Evolutionary conservation across 2,888 invertebrate genomes (phyloP).

Genomic region (Atethmia centrago): DNA sequence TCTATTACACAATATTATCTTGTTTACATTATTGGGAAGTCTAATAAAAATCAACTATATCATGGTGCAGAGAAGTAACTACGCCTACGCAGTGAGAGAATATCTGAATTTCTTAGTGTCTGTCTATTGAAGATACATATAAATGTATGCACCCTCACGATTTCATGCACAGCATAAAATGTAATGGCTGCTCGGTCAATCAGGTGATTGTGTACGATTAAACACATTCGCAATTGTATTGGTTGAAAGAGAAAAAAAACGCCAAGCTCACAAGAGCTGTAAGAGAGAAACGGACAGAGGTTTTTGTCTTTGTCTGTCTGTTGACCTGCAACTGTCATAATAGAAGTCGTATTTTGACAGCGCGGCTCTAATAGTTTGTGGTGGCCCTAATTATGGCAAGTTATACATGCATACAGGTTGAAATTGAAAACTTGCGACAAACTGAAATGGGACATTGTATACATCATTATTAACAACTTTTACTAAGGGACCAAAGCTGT

Average conservation of each 20-base stretch:
- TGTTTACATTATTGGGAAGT: slow-evolving; percentile 34
- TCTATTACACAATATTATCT: slow-evolving; percentile 38
- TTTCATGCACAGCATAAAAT: slow-evolving; percentile 16
- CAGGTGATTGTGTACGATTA: slow-evolving; percentile 25
- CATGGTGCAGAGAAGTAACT: slow-evolving; percentile 19
- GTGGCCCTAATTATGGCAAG: background rate
- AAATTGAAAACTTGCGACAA: too few relatives aligned
- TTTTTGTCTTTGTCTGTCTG: slow-evolving; percentile 9
- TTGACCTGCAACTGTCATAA: slow-evolving; percentile 3
- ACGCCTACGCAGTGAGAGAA: slow-evolving; percentile 21
- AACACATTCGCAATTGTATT: slow-evolving; percentile 25
- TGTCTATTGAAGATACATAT: slow-evolving; percentile 8
- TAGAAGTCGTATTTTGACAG: background rate
- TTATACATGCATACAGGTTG: too few relatives aligned
- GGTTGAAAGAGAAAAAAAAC: slow-evolving; percentile 4
- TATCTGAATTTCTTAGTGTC: slow-evolving; percentile 22
- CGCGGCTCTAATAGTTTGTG: background rate
- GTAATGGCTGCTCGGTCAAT: slow-evolving; percentile 28
- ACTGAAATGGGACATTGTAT: too few relatives aligned
- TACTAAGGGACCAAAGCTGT: too few relatives aligned
- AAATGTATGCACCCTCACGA: slow-evolving; percentile 46
- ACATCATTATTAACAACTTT: too few relatives aligned
- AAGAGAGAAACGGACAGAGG: background rate
- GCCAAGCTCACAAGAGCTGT: background rate
- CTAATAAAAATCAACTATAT: slow-evolving; percentile 40